phyloP scores from a whole-genome alignment of 2,113 vertebrate species.

The Antigone vipio region DNA sequence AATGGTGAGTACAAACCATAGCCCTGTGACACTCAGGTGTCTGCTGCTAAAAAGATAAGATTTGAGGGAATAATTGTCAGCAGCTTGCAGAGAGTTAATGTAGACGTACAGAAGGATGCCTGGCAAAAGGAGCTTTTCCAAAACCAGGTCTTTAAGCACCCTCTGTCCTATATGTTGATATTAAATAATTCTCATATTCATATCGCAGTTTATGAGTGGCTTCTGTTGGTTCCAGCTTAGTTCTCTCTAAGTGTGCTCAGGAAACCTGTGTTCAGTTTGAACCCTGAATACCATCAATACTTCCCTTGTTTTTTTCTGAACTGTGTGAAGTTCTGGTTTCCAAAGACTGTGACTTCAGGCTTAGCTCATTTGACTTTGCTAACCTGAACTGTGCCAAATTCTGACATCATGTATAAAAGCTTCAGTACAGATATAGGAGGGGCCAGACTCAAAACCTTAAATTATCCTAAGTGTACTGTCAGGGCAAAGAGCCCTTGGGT shows the following conservation, averaged over 20 bases:
- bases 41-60: neutral
- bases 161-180: neutral
- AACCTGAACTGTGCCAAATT: neutral
- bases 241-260: neutral
- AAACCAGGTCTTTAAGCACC: neutral
- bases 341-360: neutral
- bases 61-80: neutral
- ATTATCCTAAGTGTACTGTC: neutral
- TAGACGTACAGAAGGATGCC: neutral
- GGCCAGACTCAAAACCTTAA: neutral
- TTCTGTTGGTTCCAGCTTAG: neutral
- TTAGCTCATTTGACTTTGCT: neutral
- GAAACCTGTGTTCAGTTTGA: neutral
- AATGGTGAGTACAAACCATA: neutral
- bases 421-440: neutral
- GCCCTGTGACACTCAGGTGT: neutral
- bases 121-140: neutral
- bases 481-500: neutral
- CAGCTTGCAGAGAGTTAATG: neutral
- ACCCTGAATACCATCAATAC: neutral
- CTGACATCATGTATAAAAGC: constrained; percentile 23
- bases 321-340: neutral
- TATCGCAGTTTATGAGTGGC: neutral
- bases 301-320: neutral
- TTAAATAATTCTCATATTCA: neutral